Percentiles rank a stretch among this genome's conserved stretches.
Evolutionary conservation across 1,140 invertebrate genomes (phyloP).

Genomic region (Lepidostoma basale): DNA sequence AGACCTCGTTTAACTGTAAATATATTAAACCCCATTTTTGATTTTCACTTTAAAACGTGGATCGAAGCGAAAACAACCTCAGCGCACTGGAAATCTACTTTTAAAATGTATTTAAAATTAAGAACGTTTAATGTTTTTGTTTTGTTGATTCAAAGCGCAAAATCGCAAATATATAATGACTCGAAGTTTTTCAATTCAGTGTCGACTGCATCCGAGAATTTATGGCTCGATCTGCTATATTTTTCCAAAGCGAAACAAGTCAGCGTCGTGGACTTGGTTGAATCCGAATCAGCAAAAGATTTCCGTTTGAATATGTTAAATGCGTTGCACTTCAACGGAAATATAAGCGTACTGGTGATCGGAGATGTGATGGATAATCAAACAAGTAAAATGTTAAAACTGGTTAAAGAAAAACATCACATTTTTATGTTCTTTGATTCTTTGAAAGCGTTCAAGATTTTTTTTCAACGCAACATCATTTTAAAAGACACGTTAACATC

Average conservation of each 20-base stretch:
- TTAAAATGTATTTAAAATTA: too few species aligned
- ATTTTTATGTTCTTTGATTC: slow-evolving; percentile 8
- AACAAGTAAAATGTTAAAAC: background rate
- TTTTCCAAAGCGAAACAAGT: background rate
- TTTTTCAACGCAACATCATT: background rate
- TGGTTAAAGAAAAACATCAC: slow-evolving; percentile 1
- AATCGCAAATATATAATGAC: too few species aligned
- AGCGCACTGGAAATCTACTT: too few species aligned
- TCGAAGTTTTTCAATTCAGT: too few species aligned
- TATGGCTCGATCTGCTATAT: background rate
- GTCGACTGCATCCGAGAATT: background rate
- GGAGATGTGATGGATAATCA: background rate
- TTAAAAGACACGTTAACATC: slow-evolving; percentile 20
- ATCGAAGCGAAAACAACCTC: too few species aligned
- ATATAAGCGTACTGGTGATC: background rate
- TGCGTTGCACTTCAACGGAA: background rate
- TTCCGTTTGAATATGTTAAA: background rate
- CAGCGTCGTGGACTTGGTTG: background rate
- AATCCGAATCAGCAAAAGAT: background rate
- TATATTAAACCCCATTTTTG: too few species aligned
- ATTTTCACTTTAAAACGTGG: too few species aligned
- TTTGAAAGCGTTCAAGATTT: background rate
- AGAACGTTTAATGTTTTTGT: too few species aligned
- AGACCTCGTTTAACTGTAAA: too few species aligned
- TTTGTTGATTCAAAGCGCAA: too few species aligned